A percentile compares a stretch with the other conserved stretches of the same genome.
Evolutionary conservation across 2,888 invertebrate genomes (phyloP).

Genomic region (Himalopsyche kuldschensis): DNA sequence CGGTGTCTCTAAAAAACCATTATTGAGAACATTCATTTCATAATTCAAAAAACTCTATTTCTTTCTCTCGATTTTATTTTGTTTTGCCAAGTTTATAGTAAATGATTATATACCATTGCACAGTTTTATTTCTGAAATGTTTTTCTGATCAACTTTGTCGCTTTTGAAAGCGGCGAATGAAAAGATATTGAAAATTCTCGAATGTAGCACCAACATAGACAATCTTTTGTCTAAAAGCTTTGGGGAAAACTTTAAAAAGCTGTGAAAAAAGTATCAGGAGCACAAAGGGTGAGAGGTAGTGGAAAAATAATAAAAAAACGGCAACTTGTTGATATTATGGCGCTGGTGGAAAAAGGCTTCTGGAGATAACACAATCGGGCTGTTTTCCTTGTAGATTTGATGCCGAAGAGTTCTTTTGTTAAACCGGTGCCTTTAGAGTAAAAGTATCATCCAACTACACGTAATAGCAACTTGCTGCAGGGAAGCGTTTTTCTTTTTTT

Average conservation of each 20-base stretch:
- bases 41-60: no score
- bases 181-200: neutral
- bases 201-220: neutral
- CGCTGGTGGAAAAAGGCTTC: neutral
- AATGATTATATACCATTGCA: no score
- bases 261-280: neutral
- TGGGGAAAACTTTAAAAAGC: neutral
- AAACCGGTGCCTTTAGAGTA: neutral
- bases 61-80: no score
- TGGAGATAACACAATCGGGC: neutral
- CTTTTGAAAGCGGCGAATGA: neutral
- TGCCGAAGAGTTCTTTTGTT: neutral
- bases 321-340: neutral
- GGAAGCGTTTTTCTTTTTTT: neutral
- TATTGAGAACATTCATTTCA: no score
- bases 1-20: no score
- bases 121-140: no score
- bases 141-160: no score
- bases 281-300: neutral
- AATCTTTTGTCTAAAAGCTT: neutral
- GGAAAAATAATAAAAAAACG: neutral
- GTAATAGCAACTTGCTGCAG: neutral
- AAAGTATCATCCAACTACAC: neutral
- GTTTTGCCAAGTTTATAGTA: no score
- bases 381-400: neutral